Base-by-base conservation (phyloP, 2,797 vertebrate genomes). In the Enoplosus armatus region DNA sequence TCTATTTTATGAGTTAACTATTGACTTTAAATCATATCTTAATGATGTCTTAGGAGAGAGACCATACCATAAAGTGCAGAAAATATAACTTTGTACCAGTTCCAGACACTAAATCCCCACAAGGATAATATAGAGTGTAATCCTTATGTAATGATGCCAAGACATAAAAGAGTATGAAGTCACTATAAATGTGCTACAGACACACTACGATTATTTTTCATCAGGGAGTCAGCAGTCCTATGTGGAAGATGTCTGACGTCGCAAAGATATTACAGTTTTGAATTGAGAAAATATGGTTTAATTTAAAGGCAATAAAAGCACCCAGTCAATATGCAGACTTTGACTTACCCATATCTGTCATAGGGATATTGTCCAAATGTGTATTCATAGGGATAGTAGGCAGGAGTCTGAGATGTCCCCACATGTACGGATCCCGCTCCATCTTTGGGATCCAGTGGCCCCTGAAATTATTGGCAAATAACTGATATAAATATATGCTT, bases 361-460 rank as follows among this genome's bases (percentile, higher is more conserved):
- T 98, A 98, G 1, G 97, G 94, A 90, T 97, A 98, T 89, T 97
- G 97, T 92, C 97, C 96, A 92, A 98, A 95, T 10, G 96, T 93
- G 18, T 97, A 96, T 84, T 98, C 98, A 66, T 97, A 98, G 0
- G 97, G 97, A 83, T 97, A 98, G 88, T 97, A 98, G 20, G 96
- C 89, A 50, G 96, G 91, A 5, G 94, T 90, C 75, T 97, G 98
- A 47, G 96, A 82, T 48, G 97, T 94, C 45, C 96, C 95, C 80
- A 96, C 91, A 85, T 96, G 95, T 76, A 96, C 94, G 80, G 97
- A 95, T 54, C 95, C 92, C 2, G 94, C 90, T 72, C 93, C 94
- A 1, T 97, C 97, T 94, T 97, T 99, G 24, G 96, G 92, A 75
- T 97, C 96, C 61, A 97, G 94, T 85, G 96, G 94, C 72, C 96